Evolutionary conservation across 2,113 vertebrate species (phyloP).

Genomic region (Mirounga angustirostris): DNA sequence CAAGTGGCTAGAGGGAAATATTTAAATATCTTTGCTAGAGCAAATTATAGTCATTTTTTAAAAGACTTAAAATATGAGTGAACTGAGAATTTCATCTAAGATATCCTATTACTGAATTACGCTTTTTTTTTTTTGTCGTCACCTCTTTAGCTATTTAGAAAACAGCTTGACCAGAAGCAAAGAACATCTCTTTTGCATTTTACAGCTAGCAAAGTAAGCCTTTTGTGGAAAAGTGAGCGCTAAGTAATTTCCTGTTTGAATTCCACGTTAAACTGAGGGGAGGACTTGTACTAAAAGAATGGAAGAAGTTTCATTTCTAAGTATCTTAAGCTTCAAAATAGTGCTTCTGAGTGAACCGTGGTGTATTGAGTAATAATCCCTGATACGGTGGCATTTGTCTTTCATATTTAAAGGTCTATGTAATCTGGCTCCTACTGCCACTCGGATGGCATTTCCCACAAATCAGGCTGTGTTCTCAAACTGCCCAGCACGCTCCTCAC

Average conservation of each 20-base stretch:
- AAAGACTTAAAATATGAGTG: constrained; percentile 78
- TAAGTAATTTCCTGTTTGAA: constrained; percentile 49
- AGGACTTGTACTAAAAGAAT: neutral
- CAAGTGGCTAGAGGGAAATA: constrained; percentile 84
- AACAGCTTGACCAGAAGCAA: constrained; percentile 70
- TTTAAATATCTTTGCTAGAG: constrained; percentile 81
- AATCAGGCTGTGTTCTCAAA: neutral
- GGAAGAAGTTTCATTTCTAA: constrained; percentile 6
- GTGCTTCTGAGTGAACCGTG: neutral
- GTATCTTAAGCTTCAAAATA: constrained; percentile 7
- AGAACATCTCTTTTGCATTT: constrained; percentile 46
- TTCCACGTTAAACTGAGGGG: constrained; percentile 6
- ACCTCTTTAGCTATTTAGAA: constrained; percentile 72
- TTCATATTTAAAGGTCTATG: neutral
- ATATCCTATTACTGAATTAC: constrained; percentile 69
- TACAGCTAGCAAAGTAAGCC: constrained; percentile 35
- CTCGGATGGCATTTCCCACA: neutral
- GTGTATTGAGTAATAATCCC: neutral
- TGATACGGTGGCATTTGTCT: neutral
- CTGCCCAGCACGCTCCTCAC: neutral
- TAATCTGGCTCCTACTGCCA: neutral
- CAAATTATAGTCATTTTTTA: constrained; percentile 81
- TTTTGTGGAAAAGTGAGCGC: constrained; percentile 43
- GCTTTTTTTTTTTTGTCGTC: neutral
- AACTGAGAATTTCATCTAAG: constrained; percentile 74